Evolutionary conservation across 1,140 invertebrate genomes (phyloP).

Genomic region (Lasioglossum albipes): DNA sequence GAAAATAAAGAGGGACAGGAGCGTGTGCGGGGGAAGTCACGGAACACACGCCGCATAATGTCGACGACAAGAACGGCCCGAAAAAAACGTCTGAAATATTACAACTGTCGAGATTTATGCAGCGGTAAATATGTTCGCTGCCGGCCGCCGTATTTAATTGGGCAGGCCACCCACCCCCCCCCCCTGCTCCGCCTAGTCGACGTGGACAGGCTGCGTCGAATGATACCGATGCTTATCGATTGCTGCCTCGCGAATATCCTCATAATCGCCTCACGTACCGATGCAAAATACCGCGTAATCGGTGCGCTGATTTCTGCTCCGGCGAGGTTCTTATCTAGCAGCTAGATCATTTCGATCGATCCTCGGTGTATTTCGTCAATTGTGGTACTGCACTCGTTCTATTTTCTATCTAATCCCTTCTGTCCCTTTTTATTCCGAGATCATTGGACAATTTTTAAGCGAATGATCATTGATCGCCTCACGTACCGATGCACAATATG

Average conservation of each 20-base stretch:
- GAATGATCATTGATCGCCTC: no score
- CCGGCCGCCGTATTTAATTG: slow-evolving; percentile 50
- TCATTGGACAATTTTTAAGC: no score
- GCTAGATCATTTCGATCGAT: no score
- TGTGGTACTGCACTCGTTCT: no score
- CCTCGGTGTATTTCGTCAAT: no score
- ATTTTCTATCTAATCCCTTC: no score
- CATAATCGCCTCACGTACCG: not conserved
- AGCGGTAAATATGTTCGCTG: slow-evolving; percentile 55
- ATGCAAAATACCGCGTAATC: not conserved
- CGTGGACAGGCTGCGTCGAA: slow-evolving; percentile 31
- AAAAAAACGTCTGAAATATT: slow-evolving; percentile 57
- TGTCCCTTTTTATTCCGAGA: no score
- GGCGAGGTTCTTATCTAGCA: not conserved
- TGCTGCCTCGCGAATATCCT: slow-evolving; percentile 17
- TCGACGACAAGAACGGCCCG: slow-evolving; percentile 46
- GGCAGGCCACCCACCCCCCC: slow-evolving; percentile 7
- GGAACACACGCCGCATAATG: slow-evolving; percentile 40
- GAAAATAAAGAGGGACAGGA: not conserved
- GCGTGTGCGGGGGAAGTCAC: slow-evolving; percentile 29
- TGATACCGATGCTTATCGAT: slow-evolving; percentile 41
- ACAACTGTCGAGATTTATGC: slow-evolving; percentile 59
- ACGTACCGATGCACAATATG: no score
- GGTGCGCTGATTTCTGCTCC: not conserved
- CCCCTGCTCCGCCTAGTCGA: no score